Percentiles rank a stretch among this genome's conserved stretches.
Conservation (phyloP, 2,888 invertebrate species). For the Tholera decimalis region DNA sequence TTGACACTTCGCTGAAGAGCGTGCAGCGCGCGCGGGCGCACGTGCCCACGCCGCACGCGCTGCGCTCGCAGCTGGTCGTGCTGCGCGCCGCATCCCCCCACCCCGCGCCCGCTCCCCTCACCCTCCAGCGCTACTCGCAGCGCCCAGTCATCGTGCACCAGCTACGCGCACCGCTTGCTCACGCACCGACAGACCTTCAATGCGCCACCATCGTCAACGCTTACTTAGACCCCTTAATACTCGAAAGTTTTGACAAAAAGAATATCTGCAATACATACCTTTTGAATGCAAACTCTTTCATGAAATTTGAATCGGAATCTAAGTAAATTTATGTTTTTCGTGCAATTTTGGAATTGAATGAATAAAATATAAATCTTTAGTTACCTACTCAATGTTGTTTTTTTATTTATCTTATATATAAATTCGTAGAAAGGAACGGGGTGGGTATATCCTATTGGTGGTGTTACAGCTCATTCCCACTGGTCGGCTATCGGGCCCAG, state of each 20-base stretch:
- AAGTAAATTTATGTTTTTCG: not conserved
- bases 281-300: not conserved
- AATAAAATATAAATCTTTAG: not conserved
- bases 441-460: too few species aligned
- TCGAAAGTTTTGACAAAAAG: constrained; percentile 64
- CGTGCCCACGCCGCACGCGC: constrained; percentile 39
- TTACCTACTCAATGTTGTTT: not conserved
- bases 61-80: constrained; percentile 71
- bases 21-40: constrained; percentile 62
- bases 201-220: constrained; percentile 71
- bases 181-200: constrained; percentile 66
- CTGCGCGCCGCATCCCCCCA: constrained; percentile 56
- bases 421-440: too few species aligned
- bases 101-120: not conserved
- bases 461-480: too few species aligned
- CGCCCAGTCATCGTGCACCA: constrained; percentile 64
- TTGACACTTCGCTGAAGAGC: constrained; percentile 69
- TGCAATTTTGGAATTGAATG: not conserved
- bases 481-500: too few species aligned
- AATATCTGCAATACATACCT: constrained; percentile 72
- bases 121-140: constrained; percentile 66
- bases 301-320: not conserved
- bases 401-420: not conserved
- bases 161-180: constrained; percentile 62
- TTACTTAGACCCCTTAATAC: constrained; percentile 62